Base-by-base conservation (phyloP, 2,797 vertebrate genomes). In the Cirrhinus mrigala region DNA sequence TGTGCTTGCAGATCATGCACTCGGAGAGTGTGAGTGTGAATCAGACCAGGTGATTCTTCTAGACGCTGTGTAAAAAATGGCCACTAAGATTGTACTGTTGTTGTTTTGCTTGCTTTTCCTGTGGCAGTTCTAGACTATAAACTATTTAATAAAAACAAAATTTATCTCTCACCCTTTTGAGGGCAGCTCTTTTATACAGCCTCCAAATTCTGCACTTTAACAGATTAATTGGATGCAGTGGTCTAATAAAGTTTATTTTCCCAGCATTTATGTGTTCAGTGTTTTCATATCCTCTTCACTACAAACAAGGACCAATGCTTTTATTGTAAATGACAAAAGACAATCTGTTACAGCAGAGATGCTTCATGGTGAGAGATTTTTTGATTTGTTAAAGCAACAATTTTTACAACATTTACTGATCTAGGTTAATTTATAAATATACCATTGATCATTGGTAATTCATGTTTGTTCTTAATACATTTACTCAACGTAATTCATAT, bases 171-270 rank as follows among this genome's bases (percentile, higher is more conserved):
- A 84, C 46, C 58, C 16, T 16, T 80, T 18, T 40, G 77, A 84
- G 40, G 81, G 81, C 79, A 77, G 78, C 54, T 87, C 48, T 76
- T 56, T 89, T 85, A 40, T 50, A 76, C n/a, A 48, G 27, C 83
- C 66, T 86, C 62, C 56, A 68, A 69, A 54, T 82, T 83, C 56
- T 86, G 86, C 84, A 88, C 86, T 82, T 90, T 84, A 84, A 74
- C 3, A 5, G n/a, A 76, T 64, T 73, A 60, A 85, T 82, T 50
- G 48, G 54, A 87, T 40, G 46, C 76, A 37, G 46, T 66, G 40
- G 81, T 44, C 64, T 78, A 89, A 89, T 89, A 87, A 90, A 89
- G 44, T 75, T 33, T 83, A 85, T 89, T 88, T 88, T 77, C 62
- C n/a, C n/a, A 69, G 44, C 37, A 40, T 56, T 87, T 78, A 16